Evolutionary conservation across 2,888 invertebrate genomes (phyloP), one percentile per base, ranked within the genome.

Genomic region (Caenorhabditis uteleia): DNA sequence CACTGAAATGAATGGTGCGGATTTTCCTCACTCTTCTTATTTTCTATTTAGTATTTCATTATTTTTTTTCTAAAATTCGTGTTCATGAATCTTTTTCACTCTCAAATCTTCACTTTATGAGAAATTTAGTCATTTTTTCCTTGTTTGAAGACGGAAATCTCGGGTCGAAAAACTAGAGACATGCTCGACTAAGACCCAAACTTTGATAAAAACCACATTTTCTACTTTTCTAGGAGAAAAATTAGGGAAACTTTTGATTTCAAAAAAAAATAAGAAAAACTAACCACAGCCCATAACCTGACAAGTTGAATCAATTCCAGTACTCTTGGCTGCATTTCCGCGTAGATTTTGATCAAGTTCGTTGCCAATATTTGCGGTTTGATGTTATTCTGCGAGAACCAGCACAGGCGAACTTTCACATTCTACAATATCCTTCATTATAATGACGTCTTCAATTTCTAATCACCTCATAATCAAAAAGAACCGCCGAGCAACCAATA

Each of bases 241-340:
- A n/a, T n/a, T n/a, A n/a, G n/a, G 8, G 14, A 29, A 29, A 29
- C 31, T 29, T 7, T 12, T 29, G 8, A 10, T 12, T 7, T 38
- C 8, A 38, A 16, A 38, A 7, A 12, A n/a, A 16, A 38, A 7
- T 38, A 16, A 6, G 25, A 26, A n/a, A 16, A 45, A 45, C 80
- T 34, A 23, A 86, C 85, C 79, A 83, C 83, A 1, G 86, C 86
- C 85, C 85, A 86, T 50, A 84, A 74, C 23, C 84, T 71, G 29
- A 85, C 75, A 14, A 75, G 70, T 23, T 80, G 67, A 4, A 82
- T 80, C 27, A 85, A 65, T 8, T 76, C 65, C 16, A 71, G 53
- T n/a, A 83, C 80, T 40, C 51, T 57, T 3, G 56, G 47, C 1
- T 48, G 44, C 7, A 56, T 36, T 0, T 38, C n/a, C 14, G 39